Base-by-base conservation (phyloP, 1,140 invertebrate genomes). In the Drosophila mayri region DNA sequence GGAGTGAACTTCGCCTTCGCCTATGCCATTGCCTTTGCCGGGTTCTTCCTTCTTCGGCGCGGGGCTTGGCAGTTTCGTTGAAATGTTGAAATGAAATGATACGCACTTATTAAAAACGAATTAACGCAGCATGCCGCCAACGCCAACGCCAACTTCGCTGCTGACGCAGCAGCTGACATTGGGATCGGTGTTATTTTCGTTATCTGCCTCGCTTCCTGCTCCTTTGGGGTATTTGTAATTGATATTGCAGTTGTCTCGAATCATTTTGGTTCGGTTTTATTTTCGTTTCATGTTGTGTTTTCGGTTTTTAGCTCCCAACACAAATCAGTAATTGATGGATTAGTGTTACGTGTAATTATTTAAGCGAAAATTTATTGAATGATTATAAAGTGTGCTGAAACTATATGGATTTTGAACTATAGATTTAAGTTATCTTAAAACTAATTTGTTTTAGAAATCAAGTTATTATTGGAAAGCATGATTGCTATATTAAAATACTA, bases 51-150 rank as follows among this genome's bases (percentile, higher is more conserved):
- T 9, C 46, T 28, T 30, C 67, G 20, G 16, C 4, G 30, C n/a
- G 18, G 64, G 41, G 20, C 35, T 68, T 41, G 66, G 68, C 68
- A 71, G 37, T 75, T 88, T 71, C 70, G 85, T 88, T 88, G 85
- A 88, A 88, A 78, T 81, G 85, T 90, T 90, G 85, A 90, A 90
- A 90, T 90, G 81, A 90, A 90, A 90, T 90, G 85, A 90, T 90
- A 90, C 85, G 78, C 85, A 90, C 85, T 90, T 90, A 90, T 90
- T 90, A 90, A 90, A 90, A 90, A 90, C 86, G 86, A 90, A 90
- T 90, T 90, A 90, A 85, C 84, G 66, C 84, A 84, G 85, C 85
- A 79, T 84, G 84, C 85, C 86, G 77, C 82, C 78, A 71, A 74
- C 77, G 66, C 44, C 63, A 54, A 40, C 43, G 64, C 43, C 50